Conservation (phyloP, 1,140 invertebrate species). For the Globodera ellingtonae region DNA sequence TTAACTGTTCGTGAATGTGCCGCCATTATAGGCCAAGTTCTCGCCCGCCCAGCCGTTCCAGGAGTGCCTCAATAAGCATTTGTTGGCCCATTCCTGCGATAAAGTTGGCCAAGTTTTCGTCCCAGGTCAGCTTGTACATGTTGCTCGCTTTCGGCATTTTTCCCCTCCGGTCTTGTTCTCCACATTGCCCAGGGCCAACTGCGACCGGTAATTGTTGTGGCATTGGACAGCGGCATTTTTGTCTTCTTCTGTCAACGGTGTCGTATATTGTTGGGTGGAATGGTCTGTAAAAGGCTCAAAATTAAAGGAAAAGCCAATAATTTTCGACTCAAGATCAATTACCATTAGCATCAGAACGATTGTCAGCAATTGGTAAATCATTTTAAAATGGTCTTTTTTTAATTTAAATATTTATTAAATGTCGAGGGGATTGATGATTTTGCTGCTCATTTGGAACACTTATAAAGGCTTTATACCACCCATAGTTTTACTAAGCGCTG, state of each 20-base stretch:
- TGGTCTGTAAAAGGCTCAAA: too few species aligned
- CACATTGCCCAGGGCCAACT: not conserved
- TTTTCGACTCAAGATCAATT: too few species aligned
- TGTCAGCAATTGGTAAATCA: too few species aligned
- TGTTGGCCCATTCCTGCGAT: not conserved
- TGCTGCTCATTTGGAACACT: too few species aligned
- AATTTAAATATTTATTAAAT: too few species aligned
- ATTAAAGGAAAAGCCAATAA: too few species aligned
- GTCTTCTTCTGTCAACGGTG: not conserved
- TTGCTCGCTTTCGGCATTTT: not conserved
- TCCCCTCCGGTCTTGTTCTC: not conserved
- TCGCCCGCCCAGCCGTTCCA: conserved; percentile 10
- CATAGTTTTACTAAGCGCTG: too few species aligned
- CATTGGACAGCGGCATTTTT: not conserved
- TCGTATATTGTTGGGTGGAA: not conserved
- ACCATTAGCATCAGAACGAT: too few species aligned
- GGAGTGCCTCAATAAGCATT: conserved; percentile 3
- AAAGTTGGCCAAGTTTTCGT: not conserved
- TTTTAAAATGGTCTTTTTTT: too few species aligned
- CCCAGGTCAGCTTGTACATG: not conserved
- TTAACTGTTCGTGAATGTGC: not conserved
- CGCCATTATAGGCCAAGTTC: conserved; percentile 8
- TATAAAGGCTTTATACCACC: too few species aligned
- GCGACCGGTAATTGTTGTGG: conserved; percentile 7
- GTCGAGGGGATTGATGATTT: too few species aligned